These are phyloP conservation scores for Potamilus streckersoni DNA, from an alignment of 1,140 invertebrate species.

Conservation along the genomic window DNA sequence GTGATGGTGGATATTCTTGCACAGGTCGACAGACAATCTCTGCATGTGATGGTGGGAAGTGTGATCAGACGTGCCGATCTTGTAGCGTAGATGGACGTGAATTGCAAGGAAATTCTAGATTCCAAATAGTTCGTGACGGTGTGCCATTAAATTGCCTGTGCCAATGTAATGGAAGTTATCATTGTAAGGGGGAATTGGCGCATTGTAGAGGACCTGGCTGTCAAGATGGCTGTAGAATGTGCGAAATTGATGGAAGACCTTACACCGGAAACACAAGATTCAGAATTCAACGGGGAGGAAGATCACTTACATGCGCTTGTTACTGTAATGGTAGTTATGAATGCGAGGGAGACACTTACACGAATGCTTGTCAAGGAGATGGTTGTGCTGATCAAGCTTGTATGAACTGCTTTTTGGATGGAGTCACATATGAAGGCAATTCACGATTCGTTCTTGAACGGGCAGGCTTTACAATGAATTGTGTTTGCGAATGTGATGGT, in stretches of 20 bases:
- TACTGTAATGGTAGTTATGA: constrained; percentile 47
- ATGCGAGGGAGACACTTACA: constrained; percentile 28
- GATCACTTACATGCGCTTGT: constrained; percentile 41
- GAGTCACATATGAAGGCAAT: constrained; percentile 11
- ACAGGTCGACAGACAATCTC: constrained; percentile 9
- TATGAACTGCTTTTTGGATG: constrained; percentile 16
- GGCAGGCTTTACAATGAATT: constrained; percentile 21
- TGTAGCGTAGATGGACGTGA: constrained; percentile 16
- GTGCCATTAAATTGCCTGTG: constrained; percentile 15
- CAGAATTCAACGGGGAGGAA: constrained; percentile 33
- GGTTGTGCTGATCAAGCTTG: constrained; percentile 16
- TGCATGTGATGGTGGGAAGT: constrained; percentile 14
- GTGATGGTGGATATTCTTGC: constrained; percentile 18
- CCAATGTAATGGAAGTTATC: constrained; percentile 12
- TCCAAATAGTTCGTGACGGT: constrained; percentile 14
- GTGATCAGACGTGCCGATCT: constrained; percentile 1
- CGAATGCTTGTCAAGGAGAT: constrained; percentile 16
- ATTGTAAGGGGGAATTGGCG: constrained; percentile 13
- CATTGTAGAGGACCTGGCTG: constrained; percentile 21
- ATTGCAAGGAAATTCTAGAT: neutral
- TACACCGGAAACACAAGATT: constrained; percentile 43
- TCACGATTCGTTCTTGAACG: constrained; percentile 21
- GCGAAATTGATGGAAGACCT: constrained; percentile 36
- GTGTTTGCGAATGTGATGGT: constrained; percentile 33
- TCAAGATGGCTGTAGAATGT: constrained; percentile 32